Conservation (phyloP, 2,113 vertebrate species). For the Gracilinanus agilis region DNA sequence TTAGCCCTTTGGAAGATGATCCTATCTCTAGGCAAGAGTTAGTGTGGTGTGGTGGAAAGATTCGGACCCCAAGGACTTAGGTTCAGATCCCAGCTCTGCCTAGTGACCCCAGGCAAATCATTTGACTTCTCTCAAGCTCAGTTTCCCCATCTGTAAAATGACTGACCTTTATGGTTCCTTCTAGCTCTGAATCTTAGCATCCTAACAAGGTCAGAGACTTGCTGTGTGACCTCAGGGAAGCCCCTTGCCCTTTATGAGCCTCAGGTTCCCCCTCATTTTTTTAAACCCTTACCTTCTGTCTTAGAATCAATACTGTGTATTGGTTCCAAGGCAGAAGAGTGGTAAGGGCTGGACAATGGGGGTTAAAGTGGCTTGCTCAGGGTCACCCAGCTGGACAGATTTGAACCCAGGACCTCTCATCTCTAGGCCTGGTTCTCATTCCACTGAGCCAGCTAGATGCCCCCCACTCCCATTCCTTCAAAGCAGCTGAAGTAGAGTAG, state of each 20-base stretch:
- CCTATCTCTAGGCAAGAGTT: neutral
- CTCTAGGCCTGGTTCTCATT: too few species aligned
- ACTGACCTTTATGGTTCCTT: neutral
- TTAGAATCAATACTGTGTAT: too few species aligned
- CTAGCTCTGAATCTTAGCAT: neutral
- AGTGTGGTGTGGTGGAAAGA: too few species aligned
- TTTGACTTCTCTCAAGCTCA: neutral
- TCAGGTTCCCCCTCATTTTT: neutral
- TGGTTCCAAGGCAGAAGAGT: too few species aligned
- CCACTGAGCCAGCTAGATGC: too few species aligned
- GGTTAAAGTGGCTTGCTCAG: too few species aligned
- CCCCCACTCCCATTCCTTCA: neutral
- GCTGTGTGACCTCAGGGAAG: neutral
- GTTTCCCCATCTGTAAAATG: neutral
- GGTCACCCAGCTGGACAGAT: too few species aligned
- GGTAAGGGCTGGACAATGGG: too few species aligned
- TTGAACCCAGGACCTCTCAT: too few species aligned
- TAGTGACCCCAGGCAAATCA: neutral
- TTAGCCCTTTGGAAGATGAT: neutral
- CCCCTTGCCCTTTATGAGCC: neutral
- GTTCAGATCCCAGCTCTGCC: neutral
- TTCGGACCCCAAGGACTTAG: neutral
- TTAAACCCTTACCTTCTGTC: neutral
- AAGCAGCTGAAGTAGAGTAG: neutral
- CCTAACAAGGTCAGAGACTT: neutral